Evolutionary conservation across 2,797 vertebrate species (phyloP), one percentile per base, ranked within the genome.

Genomic region (Atherinosoma microstoma): DNA sequence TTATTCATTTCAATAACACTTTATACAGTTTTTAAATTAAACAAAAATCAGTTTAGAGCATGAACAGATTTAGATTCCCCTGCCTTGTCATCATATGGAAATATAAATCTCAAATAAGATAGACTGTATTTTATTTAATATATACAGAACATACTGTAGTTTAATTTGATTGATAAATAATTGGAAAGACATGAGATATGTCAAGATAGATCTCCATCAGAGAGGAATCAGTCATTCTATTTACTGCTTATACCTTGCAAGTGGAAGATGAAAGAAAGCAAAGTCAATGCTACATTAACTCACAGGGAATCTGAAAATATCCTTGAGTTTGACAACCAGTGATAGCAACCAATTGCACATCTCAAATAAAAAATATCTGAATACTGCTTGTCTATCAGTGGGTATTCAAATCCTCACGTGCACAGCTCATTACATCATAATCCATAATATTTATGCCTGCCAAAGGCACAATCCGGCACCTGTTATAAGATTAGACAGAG

Each of bases 1-100:
- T 53, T 7, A 2, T 29, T 82, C 75, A 60, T 69, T 78, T 51
- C 45, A 67, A 67, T 30, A 13, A 38, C 3, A 57, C 22, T 62
- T 65, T 16, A 62, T 42, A 45, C 0, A 10, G 9, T 64, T 67
- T 24, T 1, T 27, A 12, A 64, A 49, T 18, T 27, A 40, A 58
- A 24, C 24, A 34, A 24, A 15, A 45, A 60, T 73, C n/a, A 24
- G 29, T 74, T 3, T 32, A 67, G 22, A 40, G 6, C 15, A 20
- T 16, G 27, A 56, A 29, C 12, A 56, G 27, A 27, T 56, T 54
- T 56, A 11, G 27, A 29, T 56, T 56, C 7, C 27, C 16, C 4
- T 30, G 15, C 29, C 54, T 56, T 56, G 27, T 30, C 15, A 56
- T 29, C 29, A 30, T 16, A 56, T 30, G 13, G 15, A 2, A 22